Conservation (phyloP, 2,888 invertebrate genomes). For the Serripes groenlandicus region DNA sequence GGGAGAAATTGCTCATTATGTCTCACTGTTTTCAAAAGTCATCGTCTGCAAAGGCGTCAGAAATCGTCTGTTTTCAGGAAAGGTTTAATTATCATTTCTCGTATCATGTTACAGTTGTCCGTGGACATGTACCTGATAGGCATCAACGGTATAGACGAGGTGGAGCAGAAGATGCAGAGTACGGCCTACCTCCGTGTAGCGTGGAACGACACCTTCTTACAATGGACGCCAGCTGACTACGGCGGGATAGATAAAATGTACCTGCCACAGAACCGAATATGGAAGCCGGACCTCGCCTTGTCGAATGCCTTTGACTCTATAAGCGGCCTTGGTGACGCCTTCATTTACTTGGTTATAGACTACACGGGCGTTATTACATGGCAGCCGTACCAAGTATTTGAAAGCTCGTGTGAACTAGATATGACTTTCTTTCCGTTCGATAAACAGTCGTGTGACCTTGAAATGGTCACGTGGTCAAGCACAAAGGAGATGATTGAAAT, state of each 20-base stretch:
- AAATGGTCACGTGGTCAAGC: constrained; percentile 65
- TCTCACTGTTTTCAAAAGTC: no score
- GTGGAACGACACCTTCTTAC: constrained; percentile 65
- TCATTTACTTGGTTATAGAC: constrained; percentile 49
- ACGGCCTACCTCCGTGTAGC: constrained; percentile 62
- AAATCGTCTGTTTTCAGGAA: no score
- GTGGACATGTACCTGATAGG: constrained; percentile 63
- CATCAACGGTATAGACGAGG: constrained; percentile 64
- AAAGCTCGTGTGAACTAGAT: constrained; percentile 60
- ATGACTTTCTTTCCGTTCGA: constrained; percentile 68
- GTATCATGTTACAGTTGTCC: constrained; percentile 24
- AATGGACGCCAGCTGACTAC: constrained; percentile 56
- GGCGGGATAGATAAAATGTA: constrained; percentile 55
- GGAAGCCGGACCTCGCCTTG: constrained; percentile 72
- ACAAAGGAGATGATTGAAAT: constrained; percentile 52
- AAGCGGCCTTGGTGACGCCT: constrained; percentile 57
- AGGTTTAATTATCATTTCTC: no score
- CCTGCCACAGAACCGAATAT: constrained; percentile 48
- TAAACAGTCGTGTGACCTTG: constrained; percentile 59
- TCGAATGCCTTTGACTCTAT: constrained; percentile 63
- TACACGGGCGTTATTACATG: constrained; percentile 50
- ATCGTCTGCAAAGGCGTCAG: no score
- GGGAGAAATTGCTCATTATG: no score
- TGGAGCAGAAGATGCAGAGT: constrained; percentile 63
- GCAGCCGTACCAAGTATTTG: constrained; percentile 65